A percentile compares a stretch with the other conserved stretches of the same genome.
phyloP scores from a whole-genome alignment of 2,113 vertebrate genomes.

The Corydoras sp. region DNA sequence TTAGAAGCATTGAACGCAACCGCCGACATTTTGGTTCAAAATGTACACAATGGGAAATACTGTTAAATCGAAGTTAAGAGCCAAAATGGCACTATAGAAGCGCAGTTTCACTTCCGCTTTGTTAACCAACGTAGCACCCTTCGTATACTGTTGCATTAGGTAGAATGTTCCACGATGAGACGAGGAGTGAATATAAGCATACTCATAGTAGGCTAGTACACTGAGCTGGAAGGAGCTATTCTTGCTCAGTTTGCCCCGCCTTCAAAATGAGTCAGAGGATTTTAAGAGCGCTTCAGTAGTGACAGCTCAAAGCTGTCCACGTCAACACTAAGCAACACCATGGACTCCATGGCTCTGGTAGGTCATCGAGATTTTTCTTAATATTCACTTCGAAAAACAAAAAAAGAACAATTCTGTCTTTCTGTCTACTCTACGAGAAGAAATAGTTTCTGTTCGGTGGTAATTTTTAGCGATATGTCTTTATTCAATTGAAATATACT shows the following conservation, averaged over 20 bases:
- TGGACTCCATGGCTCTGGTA: slow-evolving; percentile 70
- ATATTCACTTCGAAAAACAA: slow-evolving; percentile 1
- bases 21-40: slow-evolving; percentile 24
- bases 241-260: slow-evolving; percentile 31
- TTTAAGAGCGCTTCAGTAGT: slow-evolving; percentile 50
- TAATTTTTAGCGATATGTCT: too few species aligned
- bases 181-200: background rate
- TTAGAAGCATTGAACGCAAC: background rate
- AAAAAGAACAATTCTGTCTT: too few species aligned
- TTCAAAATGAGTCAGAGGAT: slow-evolving; percentile 44
- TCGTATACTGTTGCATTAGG: slow-evolving; percentile 2
- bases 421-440: too few species aligned
- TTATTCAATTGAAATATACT: background rate
- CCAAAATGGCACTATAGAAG: slow-evolving; percentile 29
- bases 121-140: background rate
- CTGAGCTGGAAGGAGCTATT: slow-evolving; percentile 21
- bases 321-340: slow-evolving; percentile 69
- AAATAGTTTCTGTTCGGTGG: background rate
- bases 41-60: too few species aligned
- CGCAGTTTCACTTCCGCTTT: background rate
- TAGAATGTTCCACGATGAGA: background rate
- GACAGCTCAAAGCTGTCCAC: slow-evolving; percentile 75
- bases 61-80: background rate
- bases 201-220: background rate
- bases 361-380: slow-evolving; percentile 33